Base-by-base conservation (phyloP, 2,113 vertebrate species). In the Cathartes aura region DNA sequence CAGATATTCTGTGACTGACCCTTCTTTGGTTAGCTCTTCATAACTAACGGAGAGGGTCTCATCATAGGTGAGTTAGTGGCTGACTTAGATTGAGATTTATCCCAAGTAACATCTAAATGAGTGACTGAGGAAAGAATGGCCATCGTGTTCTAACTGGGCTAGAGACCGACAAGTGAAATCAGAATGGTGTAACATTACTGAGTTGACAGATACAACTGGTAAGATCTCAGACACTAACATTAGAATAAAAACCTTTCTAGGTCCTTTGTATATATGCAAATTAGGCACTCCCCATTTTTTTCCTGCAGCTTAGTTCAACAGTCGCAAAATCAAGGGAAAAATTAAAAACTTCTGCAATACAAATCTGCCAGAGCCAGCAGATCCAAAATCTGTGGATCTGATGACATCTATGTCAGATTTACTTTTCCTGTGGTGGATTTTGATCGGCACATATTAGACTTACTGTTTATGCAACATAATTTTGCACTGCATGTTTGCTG, bases 111-210 rank as follows among this genome's bases (percentile, higher is more conserved):
- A 0, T 27, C 58, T 83, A 45, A 70, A 80, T n/a, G 52, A 36
- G 12, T 15, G 18, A 45, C 43, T 12, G n/a, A 83, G 56, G 11
- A 74, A 12, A 60, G 66, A 53, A 45, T 0, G 9, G 21, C 24
- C 62, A 42, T 19, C 0, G 0, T 15, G 26, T 26, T 72, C 67
- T 47, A 52, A 16, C 12, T 10, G 47, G 15, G 17, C 47, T 53
- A 83, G 86, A 75, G 36, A 42, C 30, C 3, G 5, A 48, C 17
- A 58, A n/a, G 40, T 13, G 30, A 55, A 83, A 81, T 43, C 86
- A 67, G 50, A 95, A 62, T 9, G 9, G 30, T 43, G 21, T 15
- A n/a, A 56, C 27, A 5, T 13, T 4, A 60, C 48, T 12, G n/a
- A 85, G 26, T 5, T 67, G 47, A 87, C 55, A 50, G 24, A 42